A percentile compares a stretch with the other conserved stretches of the same genome.
phyloP scores from a whole-genome alignment of 2,113 vertebrate species.

The Barnardius zonarius region DNA sequence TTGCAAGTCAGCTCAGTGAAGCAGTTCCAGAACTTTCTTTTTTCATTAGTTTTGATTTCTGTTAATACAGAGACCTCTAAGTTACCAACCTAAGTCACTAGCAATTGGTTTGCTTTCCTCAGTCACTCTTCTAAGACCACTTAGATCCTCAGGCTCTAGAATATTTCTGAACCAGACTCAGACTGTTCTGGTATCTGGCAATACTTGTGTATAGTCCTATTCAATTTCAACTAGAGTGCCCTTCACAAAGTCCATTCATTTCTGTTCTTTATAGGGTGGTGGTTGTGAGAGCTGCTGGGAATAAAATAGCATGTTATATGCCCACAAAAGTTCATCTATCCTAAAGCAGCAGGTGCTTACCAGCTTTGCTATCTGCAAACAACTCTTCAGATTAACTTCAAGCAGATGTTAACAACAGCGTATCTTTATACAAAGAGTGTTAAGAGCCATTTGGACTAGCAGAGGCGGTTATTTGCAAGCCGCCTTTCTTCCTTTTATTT shows the following conservation, averaged over 20 bases:
- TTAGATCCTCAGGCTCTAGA: not conserved
- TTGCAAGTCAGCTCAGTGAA: not conserved
- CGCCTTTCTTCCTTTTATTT: slow-evolving; percentile 70
- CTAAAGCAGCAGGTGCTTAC: slow-evolving; percentile 59
- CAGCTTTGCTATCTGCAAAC: slow-evolving; percentile 59
- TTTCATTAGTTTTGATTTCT: not conserved
- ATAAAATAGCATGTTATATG: slow-evolving; percentile 1
- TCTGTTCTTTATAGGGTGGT: not conserved
- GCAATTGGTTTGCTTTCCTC: not conserved
- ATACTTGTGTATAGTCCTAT: not conserved
- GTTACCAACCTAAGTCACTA: not conserved
- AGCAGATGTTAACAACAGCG: slow-evolving; percentile 70
- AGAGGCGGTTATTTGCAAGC: slow-evolving; percentile 56
- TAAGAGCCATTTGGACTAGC: slow-evolving; percentile 63
- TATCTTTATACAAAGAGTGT: slow-evolving; percentile 55
- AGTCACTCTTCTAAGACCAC: not conserved
- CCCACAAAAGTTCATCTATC: slow-evolving; percentile 56
- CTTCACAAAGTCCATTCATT: slow-evolving; percentile 50
- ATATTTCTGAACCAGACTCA: slow-evolving; percentile 8
- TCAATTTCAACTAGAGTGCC: slow-evolving; percentile 27
- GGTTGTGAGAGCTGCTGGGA: not conserved
- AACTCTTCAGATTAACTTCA: slow-evolving; percentile 68
- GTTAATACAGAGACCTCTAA: not conserved
- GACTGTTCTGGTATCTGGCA: not conserved
- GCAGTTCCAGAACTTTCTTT: not conserved